Percentiles rank a stretch among this genome's conserved stretches.
Conservation (phyloP, 2,113 vertebrate species). For the crab-eating macaque (Macaca fascicularis) region T2T-MFA8v1.1 NC_088392.1:52599501-52600000, state of each 20-base stretch:
- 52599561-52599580: background rate
- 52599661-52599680: background rate
- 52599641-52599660: background rate
- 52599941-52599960: background rate
- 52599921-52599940: background rate
- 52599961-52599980: background rate
- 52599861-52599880: background rate
- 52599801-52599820: background rate
- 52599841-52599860: background rate
- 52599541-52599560: background rate
- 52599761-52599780: background rate
- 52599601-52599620: background rate
- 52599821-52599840: no score
- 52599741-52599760: accelerated
- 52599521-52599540: background rate
- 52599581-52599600: background rate
- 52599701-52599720: background rate
- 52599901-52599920: background rate
- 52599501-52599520: background rate
- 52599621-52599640: background rate
- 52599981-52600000: background rate
- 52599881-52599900: background rate
- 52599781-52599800: background rate
- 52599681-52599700: background rate
- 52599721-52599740: background rate